Evolutionary conservation across 2,888 invertebrate genomes (phyloP), one percentile per base, ranked within the genome.

Genomic region (Galerucella nymphaeae): DNA sequence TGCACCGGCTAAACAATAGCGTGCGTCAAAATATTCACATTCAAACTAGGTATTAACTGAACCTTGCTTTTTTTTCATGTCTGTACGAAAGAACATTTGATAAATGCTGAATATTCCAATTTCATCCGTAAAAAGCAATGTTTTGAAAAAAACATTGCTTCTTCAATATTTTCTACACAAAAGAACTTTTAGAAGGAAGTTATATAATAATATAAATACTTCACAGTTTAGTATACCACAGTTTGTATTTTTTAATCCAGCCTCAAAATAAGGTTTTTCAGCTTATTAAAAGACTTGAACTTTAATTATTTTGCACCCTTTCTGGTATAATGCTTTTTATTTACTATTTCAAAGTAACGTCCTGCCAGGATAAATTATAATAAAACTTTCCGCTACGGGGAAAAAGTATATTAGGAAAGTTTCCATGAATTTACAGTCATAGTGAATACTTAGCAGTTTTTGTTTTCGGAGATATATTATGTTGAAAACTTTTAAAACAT

Each of bases 341-440:
- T 18, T 55, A 55, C 18, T 18, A 55, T 20, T 55, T 55, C 13
- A 18, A 13, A 20, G 18, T 23, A 20, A 55, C 55, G 11, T 55
- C 18, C 20, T 55, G 5, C 11, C 55, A 23, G 55, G 20, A 55
- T 55, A 20, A 55, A 55, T 55, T 55, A 55, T 11, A 55, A 55
- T 48, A 55, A 55, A 18, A 20, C 18, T 55, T 55, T 11, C 55
- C 20, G 5, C 20, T 4, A 10, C 2, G 18, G 20, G 13, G 20
- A 55, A 55, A 4, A 20, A 20, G 55, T 20, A 55, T 55, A 55
- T 55, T 55, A 55, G 20, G 20, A 55, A 55, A 55, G 55, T 55
- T 55, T 55, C 20, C 20, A 13, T 23, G 55, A 9, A 55, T 20
- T 23, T 55, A 23, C 20, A 11, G 20, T 13, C 55, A 55, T 20